Evolutionary conservation across 2,888 invertebrate genomes (phyloP), one percentile per base, ranked within the genome.

Genomic region (Chrysomela aeneicollis): DNA sequence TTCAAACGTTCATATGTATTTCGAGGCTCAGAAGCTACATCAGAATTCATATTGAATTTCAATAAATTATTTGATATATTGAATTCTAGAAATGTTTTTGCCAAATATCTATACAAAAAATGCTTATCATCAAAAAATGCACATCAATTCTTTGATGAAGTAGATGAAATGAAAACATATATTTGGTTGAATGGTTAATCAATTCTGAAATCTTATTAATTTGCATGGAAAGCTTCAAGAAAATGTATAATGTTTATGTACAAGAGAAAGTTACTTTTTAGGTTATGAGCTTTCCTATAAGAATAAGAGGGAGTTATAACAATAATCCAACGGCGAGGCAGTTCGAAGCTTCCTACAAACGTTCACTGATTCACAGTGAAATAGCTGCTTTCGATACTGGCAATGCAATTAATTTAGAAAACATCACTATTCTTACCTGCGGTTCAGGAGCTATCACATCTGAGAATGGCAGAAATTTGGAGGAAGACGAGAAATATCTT

Each of bases 11-110:
- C n/a, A n/a, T n/a, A n/a, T 1, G 42, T 49, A 9, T 71, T 70
- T 64, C 0, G 53, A 58, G 42, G 60, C 22, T 47, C 26, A 63
- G 54, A n/a, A 30, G 59, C 64, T 10, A 71, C 68, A 42, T 32
- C 61, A 18, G 26, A 63, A 49, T 70, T 71, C 18, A 17, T 68
- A 21, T 19, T 55, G 37, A 53, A 37, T 6, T 67, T 71, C 52
- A 70, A 71, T 52, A 53, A 68, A 52, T 2, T 70, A 2, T 68
- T 71, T 53, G 66, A 70, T 51, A 63, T 71, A 22, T 68, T 69
- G 15, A 68, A 71, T 46, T 67, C 61, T 1, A 54, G 66, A 46
- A 68, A 22, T 61, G 55, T 49, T 42, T 66, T 59, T 47, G n/a
- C 63, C 15, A 42, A 30, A 17, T 58, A 59, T 30, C 26, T 18